Evolutionary conservation across 2,888 invertebrate species (phyloP).

Genomic region (Hypsopygia costalis): DNA sequence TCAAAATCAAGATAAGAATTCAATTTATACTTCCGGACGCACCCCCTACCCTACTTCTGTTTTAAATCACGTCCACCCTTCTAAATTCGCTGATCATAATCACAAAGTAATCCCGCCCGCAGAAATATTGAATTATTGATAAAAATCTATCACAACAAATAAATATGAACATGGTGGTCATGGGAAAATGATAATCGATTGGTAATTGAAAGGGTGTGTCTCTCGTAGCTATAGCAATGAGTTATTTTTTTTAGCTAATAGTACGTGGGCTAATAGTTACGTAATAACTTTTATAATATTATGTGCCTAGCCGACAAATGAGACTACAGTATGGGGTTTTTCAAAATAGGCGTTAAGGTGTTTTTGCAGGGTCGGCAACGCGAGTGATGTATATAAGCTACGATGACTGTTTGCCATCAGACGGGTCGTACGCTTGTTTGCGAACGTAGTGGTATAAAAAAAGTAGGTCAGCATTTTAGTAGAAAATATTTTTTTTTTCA

Average conservation of each 20-base stretch:
- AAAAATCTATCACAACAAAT: conserved; percentile 34
- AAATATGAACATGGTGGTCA: conserved; percentile 18
- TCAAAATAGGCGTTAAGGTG: no score
- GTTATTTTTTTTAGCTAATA: no score
- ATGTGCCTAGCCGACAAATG: no score
- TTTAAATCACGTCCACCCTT: conserved; percentile 66
- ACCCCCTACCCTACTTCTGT: conserved; percentile 49
- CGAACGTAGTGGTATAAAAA: no score
- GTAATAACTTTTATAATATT: no score
- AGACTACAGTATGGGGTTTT: no score
- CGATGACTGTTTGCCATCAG: conserved; percentile 13
- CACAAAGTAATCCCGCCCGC: conserved; percentile 32
- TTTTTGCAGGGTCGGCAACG: background rate
- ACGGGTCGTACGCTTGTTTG: conserved; percentile 3
- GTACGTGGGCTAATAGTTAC: no score
- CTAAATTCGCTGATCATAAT: conserved; percentile 33
- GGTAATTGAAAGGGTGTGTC: conserved; percentile 30
- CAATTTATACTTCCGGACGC: conserved; percentile 59
- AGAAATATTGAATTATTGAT: conserved; percentile 34
- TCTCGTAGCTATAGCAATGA: background rate
- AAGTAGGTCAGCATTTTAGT: no score
- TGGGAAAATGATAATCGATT: conserved; percentile 35
- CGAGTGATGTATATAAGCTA: conserved; percentile 2
- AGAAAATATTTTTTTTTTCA: no score
- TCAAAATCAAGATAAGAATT: conserved; percentile 59